Percentiles rank a stretch among this genome's conserved stretches.
phyloP scores from a whole-genome alignment of 2,797 vertebrate genomes.

The Tolypeutes matacus region DNA sequence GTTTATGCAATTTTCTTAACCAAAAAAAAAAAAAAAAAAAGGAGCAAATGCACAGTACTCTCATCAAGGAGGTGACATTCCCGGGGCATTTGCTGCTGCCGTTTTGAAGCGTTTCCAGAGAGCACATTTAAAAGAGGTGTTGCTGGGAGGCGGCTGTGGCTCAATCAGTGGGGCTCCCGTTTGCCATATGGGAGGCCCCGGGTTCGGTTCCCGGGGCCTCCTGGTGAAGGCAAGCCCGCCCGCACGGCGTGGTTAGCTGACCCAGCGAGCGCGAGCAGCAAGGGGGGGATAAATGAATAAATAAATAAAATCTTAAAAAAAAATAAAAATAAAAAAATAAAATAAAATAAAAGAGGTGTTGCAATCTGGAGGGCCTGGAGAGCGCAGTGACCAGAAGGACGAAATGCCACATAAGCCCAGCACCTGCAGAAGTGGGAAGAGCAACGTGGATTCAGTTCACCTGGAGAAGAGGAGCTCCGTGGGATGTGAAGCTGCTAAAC shows the following conservation, averaged over 20 bases:
- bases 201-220: too few relatives aligned
- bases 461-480: background rate
- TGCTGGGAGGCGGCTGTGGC: too few relatives aligned
- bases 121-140: background rate
- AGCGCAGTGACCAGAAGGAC: background rate
- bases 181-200: too few relatives aligned
- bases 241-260: too few relatives aligned
- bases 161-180: too few relatives aligned
- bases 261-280: too few relatives aligned
- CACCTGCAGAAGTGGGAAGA: background rate
- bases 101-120: background rate
- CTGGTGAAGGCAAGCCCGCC: too few relatives aligned
- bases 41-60: background rate
- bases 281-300: too few relatives aligned
- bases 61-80: background rate
- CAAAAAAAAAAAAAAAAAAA: background rate
- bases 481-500: too few relatives aligned
- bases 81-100: background rate
- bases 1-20: background rate
- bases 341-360: background rate
- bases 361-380: background rate
- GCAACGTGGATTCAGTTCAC: accelerated
- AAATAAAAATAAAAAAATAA: too few relatives aligned
- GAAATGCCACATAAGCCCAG: background rate
- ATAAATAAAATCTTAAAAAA: too few relatives aligned